Conservation (phyloP, 2,888 invertebrate genomes). For the Petrolisthes cinctipes region DNA sequence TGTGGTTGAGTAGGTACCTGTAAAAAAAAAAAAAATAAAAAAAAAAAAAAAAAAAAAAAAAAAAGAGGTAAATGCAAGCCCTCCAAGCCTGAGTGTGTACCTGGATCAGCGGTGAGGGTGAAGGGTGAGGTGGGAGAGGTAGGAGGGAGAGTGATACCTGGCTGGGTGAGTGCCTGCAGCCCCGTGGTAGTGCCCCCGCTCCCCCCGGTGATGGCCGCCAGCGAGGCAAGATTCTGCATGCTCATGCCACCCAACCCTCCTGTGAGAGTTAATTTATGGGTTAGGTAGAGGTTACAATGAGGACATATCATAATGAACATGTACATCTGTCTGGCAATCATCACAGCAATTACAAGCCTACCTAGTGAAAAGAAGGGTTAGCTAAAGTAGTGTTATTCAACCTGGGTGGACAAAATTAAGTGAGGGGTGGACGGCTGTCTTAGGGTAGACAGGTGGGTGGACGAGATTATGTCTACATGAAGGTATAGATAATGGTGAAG, state of each 20-base stretch:
- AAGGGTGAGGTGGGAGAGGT: slow-evolving; percentile 57
- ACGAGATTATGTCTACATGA: not conserved
- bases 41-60: no score
- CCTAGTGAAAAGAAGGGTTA: no score
- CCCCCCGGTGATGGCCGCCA: slow-evolving; percentile 83
- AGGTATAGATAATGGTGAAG: no score
- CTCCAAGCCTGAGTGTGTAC: slow-evolving; percentile 34
- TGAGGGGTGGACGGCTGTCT: not conserved
- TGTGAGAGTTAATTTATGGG: not conserved
- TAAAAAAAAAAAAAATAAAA: not conserved
- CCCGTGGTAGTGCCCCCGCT: slow-evolving; percentile 73
- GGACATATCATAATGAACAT: no score
- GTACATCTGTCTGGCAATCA: no score
- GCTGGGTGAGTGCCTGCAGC: slow-evolving; percentile 73
- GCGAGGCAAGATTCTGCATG: slow-evolving; percentile 90
- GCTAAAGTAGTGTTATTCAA: no score
- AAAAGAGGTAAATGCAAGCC: not conserved
- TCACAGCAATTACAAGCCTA: no score
- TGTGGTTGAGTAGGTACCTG: not conserved
- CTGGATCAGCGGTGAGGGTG: slow-evolving; percentile 49
- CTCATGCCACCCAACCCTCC: slow-evolving; percentile 74
- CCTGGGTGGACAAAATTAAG: no score
- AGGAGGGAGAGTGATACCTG: slow-evolving; percentile 70
- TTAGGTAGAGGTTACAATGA: no score
- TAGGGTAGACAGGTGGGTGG: not conserved